A percentile compares a stretch with the other conserved stretches of the same genome.
These are phyloP conservation scores for Montifringilla adamsi DNA, from an alignment of 2,113 vertebrate genomes.

Conservation along the genomic window DNA sequence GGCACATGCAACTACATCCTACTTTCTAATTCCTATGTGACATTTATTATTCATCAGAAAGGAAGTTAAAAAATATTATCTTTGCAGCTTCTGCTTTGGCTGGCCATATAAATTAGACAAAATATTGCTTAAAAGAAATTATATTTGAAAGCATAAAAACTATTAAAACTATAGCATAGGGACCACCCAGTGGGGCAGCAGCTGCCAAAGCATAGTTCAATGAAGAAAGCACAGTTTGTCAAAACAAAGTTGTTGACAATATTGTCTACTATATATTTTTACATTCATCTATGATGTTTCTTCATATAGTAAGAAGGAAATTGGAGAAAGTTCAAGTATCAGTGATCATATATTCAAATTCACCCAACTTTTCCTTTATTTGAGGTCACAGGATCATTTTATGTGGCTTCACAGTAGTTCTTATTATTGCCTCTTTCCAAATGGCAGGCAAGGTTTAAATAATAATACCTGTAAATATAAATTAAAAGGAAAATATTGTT, in stretches of 20 bases:
- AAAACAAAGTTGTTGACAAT: not conserved
- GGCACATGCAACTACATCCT: slow-evolving; percentile 68
- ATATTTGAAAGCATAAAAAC: slow-evolving; percentile 19
- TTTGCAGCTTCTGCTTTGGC: slow-evolving; percentile 63
- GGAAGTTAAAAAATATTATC: slow-evolving; percentile 73
- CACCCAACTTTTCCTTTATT: not conserved
- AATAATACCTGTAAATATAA: no score
- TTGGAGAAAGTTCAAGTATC: not conserved
- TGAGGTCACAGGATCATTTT: not conserved
- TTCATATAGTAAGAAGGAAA: not conserved
- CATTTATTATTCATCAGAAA: slow-evolving; percentile 82
- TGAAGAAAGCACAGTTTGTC: not conserved
- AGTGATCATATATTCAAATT: not conserved
- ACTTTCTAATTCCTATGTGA: slow-evolving; percentile 74
- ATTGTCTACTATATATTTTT: not conserved
- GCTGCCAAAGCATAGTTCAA: accelerated
- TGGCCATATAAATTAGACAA: slow-evolving; percentile 62
- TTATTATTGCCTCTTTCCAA: not conserved
- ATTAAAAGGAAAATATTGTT: not conserved
- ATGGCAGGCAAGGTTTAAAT: not conserved
- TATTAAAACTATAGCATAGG: slow-evolving; percentile 19
- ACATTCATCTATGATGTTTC: not conserved
- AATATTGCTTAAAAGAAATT: slow-evolving; percentile 47
- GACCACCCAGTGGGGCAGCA: slow-evolving; percentile 20
- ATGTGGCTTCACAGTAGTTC: not conserved